Base-by-base conservation (phyloP, 2,797 vertebrate genomes). In the Crenichthys baileyi region DNA sequence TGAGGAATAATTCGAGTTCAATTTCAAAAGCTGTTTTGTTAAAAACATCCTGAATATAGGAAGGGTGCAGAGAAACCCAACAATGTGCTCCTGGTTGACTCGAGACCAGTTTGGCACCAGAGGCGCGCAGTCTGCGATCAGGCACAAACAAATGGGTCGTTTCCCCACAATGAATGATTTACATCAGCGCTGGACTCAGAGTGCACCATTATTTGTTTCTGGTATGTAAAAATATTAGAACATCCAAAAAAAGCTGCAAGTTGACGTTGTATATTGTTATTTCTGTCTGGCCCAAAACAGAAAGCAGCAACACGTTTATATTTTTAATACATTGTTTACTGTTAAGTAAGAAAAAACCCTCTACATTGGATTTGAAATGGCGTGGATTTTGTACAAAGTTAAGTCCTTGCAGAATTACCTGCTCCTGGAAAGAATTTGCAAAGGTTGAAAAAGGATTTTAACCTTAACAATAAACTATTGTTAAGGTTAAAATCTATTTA, bases 81-180 rank as follows among this genome's bases (percentile, higher is more conserved):
- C 72, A 80, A 84, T 84, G 84, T 71, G 79, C 63, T 82, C 29
- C 78, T 26, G 82, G 84, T 79, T 18, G 3, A 84, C 79, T 80
- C 80, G 79, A 87, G 79, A 76, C 60, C 87, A 72, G 87, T 16
- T 83, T 77, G 83, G 91, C 86, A 88, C 80, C 93, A 91, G 88
- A 90, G 90, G 90, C 87, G 84, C 88, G 73, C 60, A 77, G 67
- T 71, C 70, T 41, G 77, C 24, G 65, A 61, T 65, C 51, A 72
- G 58, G 68, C 82, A 80, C 76, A 77, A 79, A 79, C 83, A 91
- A 91, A 93, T 79, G 82, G 85, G 89, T 91, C 87, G 75, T 83
- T 89, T 90, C 87, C 87, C 88, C 72, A 26, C 81, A 61, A 84
- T 92, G 29, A 91, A 93, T 92, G 87, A 94, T 93, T 92, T 70